phyloP scores from a whole-genome alignment of 2,797 vertebrate genomes.

The Erethizon dorsatum region DNA sequence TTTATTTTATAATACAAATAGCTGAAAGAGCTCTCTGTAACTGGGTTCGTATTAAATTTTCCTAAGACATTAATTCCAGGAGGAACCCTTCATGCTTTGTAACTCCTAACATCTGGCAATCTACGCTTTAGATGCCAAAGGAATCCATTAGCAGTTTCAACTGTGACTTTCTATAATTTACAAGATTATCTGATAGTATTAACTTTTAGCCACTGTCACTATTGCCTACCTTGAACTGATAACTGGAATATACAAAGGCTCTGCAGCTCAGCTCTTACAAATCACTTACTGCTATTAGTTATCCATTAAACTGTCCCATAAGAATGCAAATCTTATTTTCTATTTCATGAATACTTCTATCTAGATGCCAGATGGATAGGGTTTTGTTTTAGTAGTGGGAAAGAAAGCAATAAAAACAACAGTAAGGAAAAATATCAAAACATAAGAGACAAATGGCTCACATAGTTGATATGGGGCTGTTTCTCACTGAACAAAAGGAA shows the following conservation, averaged over 20 bases:
- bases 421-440: constrained; percentile 64
- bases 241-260: constrained; percentile 52
- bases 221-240: constrained; percentile 29
- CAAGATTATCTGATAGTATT: constrained; percentile 46
- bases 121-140: constrained; percentile 14
- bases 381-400: constrained; percentile 64
- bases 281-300: constrained; percentile 61
- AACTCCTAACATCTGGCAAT: constrained; percentile 27
- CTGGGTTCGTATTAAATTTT: constrained; percentile 58
- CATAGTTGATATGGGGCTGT: constrained; percentile 52
- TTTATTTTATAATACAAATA: constrained; percentile 21
- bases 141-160: constrained; percentile 52
- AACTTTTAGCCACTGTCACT: constrained; percentile 46
- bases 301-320: constrained; percentile 9
- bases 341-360: constrained; percentile 71
- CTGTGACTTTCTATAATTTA: constrained; percentile 14
- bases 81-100: constrained; percentile 53
- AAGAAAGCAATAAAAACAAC: constrained; percentile 73
- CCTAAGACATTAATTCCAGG: constrained; percentile 68
- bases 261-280: constrained; percentile 58
- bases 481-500: constrained; percentile 65
- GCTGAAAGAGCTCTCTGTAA: neutral
- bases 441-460: constrained; percentile 72
- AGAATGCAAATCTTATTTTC: constrained; percentile 69
- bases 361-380: constrained; percentile 21